Evolutionary conservation across 2,888 invertebrate species (phyloP).

Genomic region (Nudaria mundana): DNA sequence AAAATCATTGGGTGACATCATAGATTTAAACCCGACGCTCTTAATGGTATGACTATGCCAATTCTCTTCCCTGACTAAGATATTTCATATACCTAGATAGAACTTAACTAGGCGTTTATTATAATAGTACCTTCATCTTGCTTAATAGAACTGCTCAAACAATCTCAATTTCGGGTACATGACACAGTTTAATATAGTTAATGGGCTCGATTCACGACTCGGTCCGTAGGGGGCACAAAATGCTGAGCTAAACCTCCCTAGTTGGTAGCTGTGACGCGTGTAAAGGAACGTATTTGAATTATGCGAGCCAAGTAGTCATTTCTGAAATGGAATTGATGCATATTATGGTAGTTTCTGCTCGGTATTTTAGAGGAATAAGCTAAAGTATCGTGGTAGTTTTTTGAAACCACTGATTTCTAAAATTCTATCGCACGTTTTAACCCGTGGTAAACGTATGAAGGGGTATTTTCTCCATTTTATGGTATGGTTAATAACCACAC

Average conservation of each 20-base stretch:
- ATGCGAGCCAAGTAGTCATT: background rate
- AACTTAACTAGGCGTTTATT: background rate
- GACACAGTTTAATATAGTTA: conserved; percentile 16
- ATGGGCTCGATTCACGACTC: conserved; percentile 16
- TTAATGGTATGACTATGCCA: too few species aligned
- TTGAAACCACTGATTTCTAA: too few species aligned
- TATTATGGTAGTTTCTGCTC: background rate
- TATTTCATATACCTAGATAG: too few species aligned
- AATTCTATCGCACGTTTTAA: too few species aligned
- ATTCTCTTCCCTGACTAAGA: too few species aligned
- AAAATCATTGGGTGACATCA: too few species aligned
- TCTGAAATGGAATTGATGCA: background rate
- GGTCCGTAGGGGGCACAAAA: conserved; percentile 12
- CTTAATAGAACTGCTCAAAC: background rate
- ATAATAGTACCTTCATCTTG: background rate
- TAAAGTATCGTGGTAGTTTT: too few species aligned
- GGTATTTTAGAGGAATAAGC: background rate
- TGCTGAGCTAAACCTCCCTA: conserved; percentile 7
- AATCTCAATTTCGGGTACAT: conserved; percentile 7
- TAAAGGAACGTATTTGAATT: background rate
- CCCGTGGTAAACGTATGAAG: too few species aligned
- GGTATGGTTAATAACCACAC: too few species aligned
- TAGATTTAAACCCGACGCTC: too few species aligned
- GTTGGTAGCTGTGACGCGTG: background rate
- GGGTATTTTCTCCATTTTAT: too few species aligned